phyloP scores from a whole-genome alignment of 2,888 invertebrate species.

The Dasysyrphus tricinctus region DNA sequence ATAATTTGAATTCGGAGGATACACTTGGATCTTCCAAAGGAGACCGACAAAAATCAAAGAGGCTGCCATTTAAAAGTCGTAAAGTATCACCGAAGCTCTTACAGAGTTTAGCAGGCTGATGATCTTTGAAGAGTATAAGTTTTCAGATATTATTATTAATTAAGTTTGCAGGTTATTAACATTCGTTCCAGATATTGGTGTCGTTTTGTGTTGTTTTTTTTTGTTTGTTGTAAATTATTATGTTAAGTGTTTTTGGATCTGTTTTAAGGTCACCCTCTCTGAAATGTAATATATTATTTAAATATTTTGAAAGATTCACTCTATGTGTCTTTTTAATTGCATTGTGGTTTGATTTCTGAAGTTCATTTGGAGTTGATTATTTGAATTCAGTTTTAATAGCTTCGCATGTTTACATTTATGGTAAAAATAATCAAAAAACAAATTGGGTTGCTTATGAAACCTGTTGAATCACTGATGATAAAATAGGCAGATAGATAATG shows the following conservation, averaged over 20 bases:
- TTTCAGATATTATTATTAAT: not conserved
- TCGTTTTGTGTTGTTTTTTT: not conserved
- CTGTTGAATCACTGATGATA: too few relatives aligned
- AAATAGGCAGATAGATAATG: too few relatives aligned
- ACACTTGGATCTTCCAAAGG: slow-evolving; percentile 58
- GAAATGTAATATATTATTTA: slow-evolving; percentile 30
- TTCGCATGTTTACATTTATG: not conserved
- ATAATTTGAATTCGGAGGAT: slow-evolving; percentile 10
- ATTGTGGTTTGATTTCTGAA: not conserved
- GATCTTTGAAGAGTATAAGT: not conserved
- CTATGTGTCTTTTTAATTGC: not conserved
- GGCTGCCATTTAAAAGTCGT: slow-evolving; percentile 53
- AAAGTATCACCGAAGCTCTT: slow-evolving; percentile 69
- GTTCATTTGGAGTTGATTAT: not conserved
- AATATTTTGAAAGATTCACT: slow-evolving; percentile 20
- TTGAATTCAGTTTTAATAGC: not conserved
- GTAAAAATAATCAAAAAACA: too few relatives aligned
- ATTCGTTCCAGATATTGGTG: slow-evolving; percentile 34
- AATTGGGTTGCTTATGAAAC: too few relatives aligned
- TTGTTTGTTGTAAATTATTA: not conserved
- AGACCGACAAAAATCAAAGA: slow-evolving; percentile 39
- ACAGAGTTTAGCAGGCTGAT: slow-evolving; percentile 54
- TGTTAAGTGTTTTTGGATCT: slow-evolving; percentile 56
- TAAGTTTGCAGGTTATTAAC: slow-evolving; percentile 5
- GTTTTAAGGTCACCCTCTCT: slow-evolving; percentile 67